Evolutionary conservation across 2,113 vertebrate species (phyloP).

Genomic region (Mionectes macconnelli): DNA sequence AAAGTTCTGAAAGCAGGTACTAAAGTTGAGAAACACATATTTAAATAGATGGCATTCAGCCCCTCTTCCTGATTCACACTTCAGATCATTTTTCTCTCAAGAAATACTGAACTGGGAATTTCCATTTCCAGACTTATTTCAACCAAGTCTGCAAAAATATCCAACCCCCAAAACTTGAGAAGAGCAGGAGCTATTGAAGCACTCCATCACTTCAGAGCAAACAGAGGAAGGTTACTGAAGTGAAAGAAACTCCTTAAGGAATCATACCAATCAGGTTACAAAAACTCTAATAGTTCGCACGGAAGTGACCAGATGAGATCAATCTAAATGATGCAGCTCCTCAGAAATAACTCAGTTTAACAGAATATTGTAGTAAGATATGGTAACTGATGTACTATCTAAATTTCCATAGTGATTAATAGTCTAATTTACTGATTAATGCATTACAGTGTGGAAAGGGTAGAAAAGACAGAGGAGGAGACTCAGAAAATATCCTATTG

Average conservation of each 20-base stretch:
- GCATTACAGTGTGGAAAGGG: not conserved
- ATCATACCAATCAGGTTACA: not conserved
- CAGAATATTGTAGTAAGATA: not conserved
- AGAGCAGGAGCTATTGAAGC: not conserved
- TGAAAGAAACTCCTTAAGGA: not conserved
- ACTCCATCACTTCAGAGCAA: not conserved
- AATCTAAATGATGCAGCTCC: not conserved
- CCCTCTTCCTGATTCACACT: not conserved
- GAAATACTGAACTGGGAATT: not conserved
- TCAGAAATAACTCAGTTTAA: not conserved
- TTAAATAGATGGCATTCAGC: not conserved
- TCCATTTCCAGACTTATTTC: not conserved
- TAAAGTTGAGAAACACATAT: not conserved
- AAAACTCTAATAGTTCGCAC: not conserved
- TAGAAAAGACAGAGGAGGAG: not conserved
- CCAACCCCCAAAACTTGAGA: not conserved
- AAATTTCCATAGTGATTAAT: not conserved
- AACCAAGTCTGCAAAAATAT: not conserved
- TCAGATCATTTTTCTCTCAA: not conserved
- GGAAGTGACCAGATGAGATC: not conserved
- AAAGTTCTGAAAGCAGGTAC: not conserved
- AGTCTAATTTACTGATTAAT: not conserved
- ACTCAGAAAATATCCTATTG: not conserved
- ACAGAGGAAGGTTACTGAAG: not conserved
- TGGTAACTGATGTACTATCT: rapidly evolving